Percentiles rank a stretch among this genome's conserved stretches.
Conservation (phyloP, 2,888 invertebrate genomes). For the Esperia sulphurella region DNA sequence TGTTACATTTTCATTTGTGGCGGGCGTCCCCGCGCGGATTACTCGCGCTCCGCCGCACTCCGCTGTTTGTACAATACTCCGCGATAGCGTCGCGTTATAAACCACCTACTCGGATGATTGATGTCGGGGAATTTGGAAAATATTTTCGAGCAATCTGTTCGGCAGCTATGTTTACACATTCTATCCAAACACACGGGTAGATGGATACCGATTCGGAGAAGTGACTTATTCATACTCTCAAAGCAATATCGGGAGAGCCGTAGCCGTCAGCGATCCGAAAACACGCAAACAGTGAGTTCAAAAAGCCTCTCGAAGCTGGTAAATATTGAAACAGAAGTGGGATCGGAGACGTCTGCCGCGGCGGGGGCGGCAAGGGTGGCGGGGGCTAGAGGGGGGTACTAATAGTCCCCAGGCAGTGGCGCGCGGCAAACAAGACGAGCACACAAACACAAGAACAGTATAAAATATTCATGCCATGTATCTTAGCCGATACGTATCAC, state of each 20-base stretch:
- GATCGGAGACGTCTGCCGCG: conserved; percentile 68
- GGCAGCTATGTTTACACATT: conserved; percentile 47
- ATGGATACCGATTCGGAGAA: conserved; percentile 54
- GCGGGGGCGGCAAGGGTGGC: conserved; percentile 27
- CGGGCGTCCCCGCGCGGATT: conserved; percentile 47
- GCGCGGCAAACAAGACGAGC: conserved; percentile 66
- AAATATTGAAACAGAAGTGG: conserved; percentile 79
- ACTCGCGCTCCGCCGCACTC: conserved; percentile 7
- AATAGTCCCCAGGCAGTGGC: conserved; percentile 78
- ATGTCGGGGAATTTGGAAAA: conserved; percentile 26
- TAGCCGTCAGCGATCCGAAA: conserved; percentile 77
- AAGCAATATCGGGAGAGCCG: conserved; percentile 68
- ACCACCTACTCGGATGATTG: conserved; percentile 26
- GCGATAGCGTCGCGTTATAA: conserved; percentile 30
- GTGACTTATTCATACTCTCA: conserved; percentile 72
- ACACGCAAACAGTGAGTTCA: conserved; percentile 77
- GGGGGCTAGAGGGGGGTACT: conserved; percentile 36
- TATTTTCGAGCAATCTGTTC: conserved; percentile 39
- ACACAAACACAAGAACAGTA: conserved; percentile 62
- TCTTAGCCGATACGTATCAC: conserved; percentile 43
- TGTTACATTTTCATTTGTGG: conserved; percentile 79
- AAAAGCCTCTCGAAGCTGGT: conserved; percentile 77
- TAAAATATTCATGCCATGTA: conserved; percentile 67
- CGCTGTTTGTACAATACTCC: conserved; percentile 35
- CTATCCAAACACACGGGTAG: conserved; percentile 54